Evolutionary conservation across 2,113 vertebrate species (phyloP).

Genomic region (Odobenus rosmarus): DNA sequence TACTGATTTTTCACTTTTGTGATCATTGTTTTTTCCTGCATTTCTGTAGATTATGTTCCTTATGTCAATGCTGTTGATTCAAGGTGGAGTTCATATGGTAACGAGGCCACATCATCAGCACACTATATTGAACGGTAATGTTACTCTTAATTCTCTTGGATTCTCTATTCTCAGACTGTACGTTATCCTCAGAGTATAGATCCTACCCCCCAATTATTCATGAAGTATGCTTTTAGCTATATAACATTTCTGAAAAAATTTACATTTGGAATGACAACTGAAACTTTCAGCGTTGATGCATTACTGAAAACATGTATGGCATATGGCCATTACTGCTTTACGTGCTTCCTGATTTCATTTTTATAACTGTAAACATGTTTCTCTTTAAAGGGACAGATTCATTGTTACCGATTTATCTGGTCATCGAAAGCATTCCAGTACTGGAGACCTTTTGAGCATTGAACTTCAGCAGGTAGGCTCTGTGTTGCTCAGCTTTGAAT

Average conservation of each 20-base stretch:
- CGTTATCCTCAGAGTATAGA: slow-evolving; percentile 13
- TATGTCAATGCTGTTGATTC: slow-evolving; percentile 93
- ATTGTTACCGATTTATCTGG: slow-evolving; percentile 89
- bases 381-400: slow-evolving; percentile 87
- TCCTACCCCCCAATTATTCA: not conserved
- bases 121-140: slow-evolving; percentile 92
- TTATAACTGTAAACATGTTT: slow-evolving; percentile 62
- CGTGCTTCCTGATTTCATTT: slow-evolving; percentile 69
- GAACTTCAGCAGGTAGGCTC: slow-evolving; percentile 89
- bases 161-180: slow-evolving; percentile 34
- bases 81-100: slow-evolving; percentile 94
- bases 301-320: not conserved
- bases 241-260: not conserved
- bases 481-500: slow-evolving; percentile 28
- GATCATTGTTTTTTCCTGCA: slow-evolving; percentile 29
- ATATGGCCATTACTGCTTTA: slow-evolving; percentile 46
- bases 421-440: slow-evolving; percentile 90
- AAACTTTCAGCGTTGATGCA: not conserved
- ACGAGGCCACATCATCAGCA: slow-evolving; percentile 91
- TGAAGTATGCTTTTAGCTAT: slow-evolving; percentile 33
- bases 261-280: slow-evolving; percentile 26
- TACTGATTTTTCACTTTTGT: slow-evolving; percentile 43
- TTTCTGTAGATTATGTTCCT: slow-evolving; percentile 91
- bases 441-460: slow-evolving; percentile 89
- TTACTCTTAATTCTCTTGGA: slow-evolving; percentile 43